A percentile compares a stretch with the other conserved stretches of the same genome.
Conservation (phyloP, 2,113 vertebrate species). For the rabbit (Oryctolagus cuniculus) region DNA sequence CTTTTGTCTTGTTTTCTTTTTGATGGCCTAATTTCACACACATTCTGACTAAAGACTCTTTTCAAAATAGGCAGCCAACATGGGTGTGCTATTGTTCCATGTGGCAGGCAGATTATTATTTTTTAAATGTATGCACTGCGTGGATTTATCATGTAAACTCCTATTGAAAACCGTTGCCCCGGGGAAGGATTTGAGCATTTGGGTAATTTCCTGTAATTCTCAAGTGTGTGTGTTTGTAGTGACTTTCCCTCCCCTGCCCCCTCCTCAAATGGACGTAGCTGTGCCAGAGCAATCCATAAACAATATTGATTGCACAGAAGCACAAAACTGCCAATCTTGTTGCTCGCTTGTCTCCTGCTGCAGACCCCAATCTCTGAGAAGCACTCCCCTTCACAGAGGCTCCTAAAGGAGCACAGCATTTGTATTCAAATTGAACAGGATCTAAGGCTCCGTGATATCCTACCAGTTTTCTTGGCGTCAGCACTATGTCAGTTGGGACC, state of each 20-base stretch:
- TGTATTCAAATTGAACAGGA: constrained; percentile 81
- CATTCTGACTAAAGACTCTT: constrained; percentile 83
- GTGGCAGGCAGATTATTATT: constrained; percentile 84
- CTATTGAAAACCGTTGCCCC: constrained; percentile 83
- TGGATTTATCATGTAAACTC: constrained; percentile 86
- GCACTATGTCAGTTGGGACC: constrained; percentile 81
- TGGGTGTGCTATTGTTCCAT: constrained; percentile 81
- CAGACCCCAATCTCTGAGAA: constrained; percentile 80
- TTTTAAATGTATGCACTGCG: constrained; percentile 85
- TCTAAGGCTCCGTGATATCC: constrained; percentile 81
- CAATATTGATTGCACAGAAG: constrained; percentile 86
- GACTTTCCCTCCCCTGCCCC: constrained; percentile 30
- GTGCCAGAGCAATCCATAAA: constrained; percentile 83
- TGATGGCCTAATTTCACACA: constrained; percentile 85
- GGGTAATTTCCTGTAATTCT: constrained; percentile 88
- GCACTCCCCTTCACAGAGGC: constrained; percentile 63
- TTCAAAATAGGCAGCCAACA: constrained; percentile 79
- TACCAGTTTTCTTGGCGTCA: constrained; percentile 83
- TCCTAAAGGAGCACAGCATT: constrained; percentile 73
- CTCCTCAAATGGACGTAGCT: constrained; percentile 82
- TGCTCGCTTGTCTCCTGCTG: constrained; percentile 75
- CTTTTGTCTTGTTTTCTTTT: constrained; percentile 85
- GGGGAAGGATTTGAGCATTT: constrained; percentile 85
- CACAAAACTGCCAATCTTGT: constrained; percentile 84
- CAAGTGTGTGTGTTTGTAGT: constrained; percentile 68